These are phyloP conservation scores for Gasterosteus nipponicus DNA, from an alignment of 2,113 vertebrate species.

Conservation along the genomic window DNA sequence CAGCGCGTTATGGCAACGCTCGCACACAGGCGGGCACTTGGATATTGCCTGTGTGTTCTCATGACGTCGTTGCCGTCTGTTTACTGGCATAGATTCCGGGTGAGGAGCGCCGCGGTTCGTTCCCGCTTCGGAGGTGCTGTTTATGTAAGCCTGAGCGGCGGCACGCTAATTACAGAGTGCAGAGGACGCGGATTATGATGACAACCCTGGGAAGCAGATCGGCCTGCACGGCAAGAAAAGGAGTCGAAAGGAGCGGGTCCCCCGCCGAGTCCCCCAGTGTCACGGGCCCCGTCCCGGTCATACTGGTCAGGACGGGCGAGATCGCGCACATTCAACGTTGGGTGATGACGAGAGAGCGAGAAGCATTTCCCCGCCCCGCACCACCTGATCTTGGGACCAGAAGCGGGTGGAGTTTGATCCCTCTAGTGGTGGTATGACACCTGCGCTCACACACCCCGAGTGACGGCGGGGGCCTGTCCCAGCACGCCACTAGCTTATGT, in stretches of 20 bases:
- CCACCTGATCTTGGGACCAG: background rate
- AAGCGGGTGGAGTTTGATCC: background rate
- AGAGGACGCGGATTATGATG: conserved; percentile 69
- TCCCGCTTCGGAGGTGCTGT: conserved; percentile 72
- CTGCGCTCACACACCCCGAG: background rate
- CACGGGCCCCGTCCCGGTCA: background rate
- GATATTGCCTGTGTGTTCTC: conserved; percentile 47
- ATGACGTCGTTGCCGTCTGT: conserved; percentile 50
- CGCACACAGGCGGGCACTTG: conserved; percentile 34
- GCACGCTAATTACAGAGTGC: conserved; percentile 75
- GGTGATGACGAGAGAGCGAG: background rate
- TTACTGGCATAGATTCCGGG: conserved; percentile 66
- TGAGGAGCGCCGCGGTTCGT: conserved; percentile 49
- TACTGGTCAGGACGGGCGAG: too few relatives aligned
- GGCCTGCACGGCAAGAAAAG: conserved; percentile 47
- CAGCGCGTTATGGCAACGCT: conserved; percentile 35
- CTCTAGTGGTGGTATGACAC: background rate
- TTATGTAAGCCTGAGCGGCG: conserved; percentile 75
- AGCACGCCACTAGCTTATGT: conserved; percentile 30
- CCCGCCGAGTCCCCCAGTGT: conserved; percentile 8
- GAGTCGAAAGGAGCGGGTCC: conserved; percentile 36
- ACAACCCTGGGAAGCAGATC: conserved; percentile 73
- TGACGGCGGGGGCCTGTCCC: conserved; percentile 9
- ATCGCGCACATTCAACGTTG: background rate
- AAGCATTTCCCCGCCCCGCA: background rate